Conservation (phyloP, 2,888 invertebrate species). For the Ochropacha duplaris region DNA sequence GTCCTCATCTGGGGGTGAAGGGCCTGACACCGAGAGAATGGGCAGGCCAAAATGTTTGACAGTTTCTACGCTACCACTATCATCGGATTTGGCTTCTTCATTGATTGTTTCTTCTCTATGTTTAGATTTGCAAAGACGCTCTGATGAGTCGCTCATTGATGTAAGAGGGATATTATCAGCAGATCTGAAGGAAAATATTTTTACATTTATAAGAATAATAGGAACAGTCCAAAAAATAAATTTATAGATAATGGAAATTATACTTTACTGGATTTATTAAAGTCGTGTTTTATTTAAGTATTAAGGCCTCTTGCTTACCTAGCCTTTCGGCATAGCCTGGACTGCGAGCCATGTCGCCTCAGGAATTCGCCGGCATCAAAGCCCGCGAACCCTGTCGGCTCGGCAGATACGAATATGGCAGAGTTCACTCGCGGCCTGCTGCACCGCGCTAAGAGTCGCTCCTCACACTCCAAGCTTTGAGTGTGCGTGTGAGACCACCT, state of each 20-base stretch:
- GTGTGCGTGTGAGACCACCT: conserved; percentile 88
- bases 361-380: conserved; percentile 92
- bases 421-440: conserved; percentile 91
- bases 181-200: conserved; percentile 52
- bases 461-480: conserved; percentile 85
- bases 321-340: conserved; percentile 90
- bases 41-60: conserved; percentile 87
- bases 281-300: too few relatives aligned
- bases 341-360: conserved; percentile 90
- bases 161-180: conserved; percentile 78
- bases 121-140: conserved; percentile 75
- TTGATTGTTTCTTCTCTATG: conserved; percentile 73
- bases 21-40: conserved; percentile 90
- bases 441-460: conserved; percentile 81
- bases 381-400: conserved; percentile 88
- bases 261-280: too few relatives aligned
- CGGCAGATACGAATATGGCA: conserved; percentile 91
- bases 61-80: conserved; percentile 76
- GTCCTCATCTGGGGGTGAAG: conserved; percentile 89
- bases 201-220: neutral
- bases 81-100: conserved; percentile 76
- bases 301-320: conserved; percentile 66
- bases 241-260: too few relatives aligned
- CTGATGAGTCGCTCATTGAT: conserved; percentile 75
- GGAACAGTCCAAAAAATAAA: too few relatives aligned